Percentiles rank a stretch among this genome's conserved stretches.
Conservation (phyloP, 2,113 vertebrate genomes). For the Campylomormyrus tamandua region DNA sequence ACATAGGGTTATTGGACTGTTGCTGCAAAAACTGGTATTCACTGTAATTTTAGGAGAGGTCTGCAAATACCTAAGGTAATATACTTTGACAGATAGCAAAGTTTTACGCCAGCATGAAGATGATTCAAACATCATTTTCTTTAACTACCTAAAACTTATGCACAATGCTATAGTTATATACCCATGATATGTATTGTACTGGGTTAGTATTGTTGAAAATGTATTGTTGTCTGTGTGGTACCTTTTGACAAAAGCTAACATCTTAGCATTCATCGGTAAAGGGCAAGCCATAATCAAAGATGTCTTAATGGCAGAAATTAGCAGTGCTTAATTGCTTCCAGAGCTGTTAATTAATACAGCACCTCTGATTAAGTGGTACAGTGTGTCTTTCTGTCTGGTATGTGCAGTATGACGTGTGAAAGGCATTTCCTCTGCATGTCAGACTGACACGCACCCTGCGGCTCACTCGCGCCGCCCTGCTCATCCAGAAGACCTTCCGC, state of each 20-base stretch:
- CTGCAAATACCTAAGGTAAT: not conserved
- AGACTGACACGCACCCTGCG: conserved; percentile 49
- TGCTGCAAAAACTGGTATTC: not conserved
- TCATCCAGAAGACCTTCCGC: conserved; percentile 59
- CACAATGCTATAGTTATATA: not conserved
- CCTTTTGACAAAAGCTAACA: not conserved
- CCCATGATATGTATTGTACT: not conserved
- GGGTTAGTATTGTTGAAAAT: not conserved
- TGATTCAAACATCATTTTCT: not conserved
- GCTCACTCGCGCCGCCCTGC: conserved; percentile 50
- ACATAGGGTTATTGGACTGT: not conserved
- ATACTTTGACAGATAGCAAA: not conserved
- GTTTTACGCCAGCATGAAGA: not conserved
- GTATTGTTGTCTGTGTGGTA: not conserved
- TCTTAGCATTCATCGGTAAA: not conserved
- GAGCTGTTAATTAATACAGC: not conserved
- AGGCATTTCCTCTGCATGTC: not conserved
- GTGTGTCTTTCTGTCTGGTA: not conserved
- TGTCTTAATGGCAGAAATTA: not conserved
- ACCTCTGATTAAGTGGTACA: not conserved
- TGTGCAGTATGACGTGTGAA: not conserved
- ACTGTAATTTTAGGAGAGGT: too few relatives aligned
- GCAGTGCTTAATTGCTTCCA: not conserved
- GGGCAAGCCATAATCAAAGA: not conserved
- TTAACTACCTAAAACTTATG: not conserved